A percentile compares a stretch with the other conserved stretches of the same genome.
phyloP scores from a whole-genome alignment of 2,888 invertebrate species.

The Saturnia pavonia region DNA sequence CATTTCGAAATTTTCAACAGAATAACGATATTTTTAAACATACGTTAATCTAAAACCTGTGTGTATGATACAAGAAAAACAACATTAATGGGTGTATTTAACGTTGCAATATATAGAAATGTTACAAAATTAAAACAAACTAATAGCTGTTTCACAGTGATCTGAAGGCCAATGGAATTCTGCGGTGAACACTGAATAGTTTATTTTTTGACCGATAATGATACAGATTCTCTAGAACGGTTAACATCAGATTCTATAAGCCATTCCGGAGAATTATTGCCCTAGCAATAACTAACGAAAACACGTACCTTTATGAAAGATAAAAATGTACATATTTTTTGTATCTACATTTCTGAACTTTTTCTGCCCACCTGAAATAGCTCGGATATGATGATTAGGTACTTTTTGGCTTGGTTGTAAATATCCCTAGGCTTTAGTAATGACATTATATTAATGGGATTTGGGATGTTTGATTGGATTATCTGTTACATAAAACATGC shows the following conservation, averaged over 20 bases:
- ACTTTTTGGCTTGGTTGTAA: neutral
- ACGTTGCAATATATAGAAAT: slow-evolving; percentile 34
- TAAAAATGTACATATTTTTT: slow-evolving; percentile 2
- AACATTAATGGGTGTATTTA: neutral
- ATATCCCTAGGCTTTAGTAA: neutral
- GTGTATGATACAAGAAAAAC: neutral
- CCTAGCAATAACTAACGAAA: slow-evolving; percentile 41
- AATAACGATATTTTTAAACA: neutral
- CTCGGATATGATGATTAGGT: neutral
- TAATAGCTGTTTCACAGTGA: neutral
- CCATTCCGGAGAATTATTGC: slow-evolving; percentile 47
- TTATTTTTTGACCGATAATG: slow-evolving; percentile 22
- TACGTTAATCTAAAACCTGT: neutral
- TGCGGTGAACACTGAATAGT: slow-evolving; percentile 24
- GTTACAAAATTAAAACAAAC: slow-evolving; percentile 17
- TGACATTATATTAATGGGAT: neutral
- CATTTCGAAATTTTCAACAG: neutral
- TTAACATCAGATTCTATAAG: slow-evolving; percentile 39
- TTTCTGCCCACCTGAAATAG: neutral
- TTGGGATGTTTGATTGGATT: neutral
- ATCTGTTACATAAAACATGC: neutral
- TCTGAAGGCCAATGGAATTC: slow-evolving; percentile 13
- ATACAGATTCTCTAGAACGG: slow-evolving; percentile 28
- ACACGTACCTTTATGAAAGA: slow-evolving; percentile 32
- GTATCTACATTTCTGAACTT: neutral